Conservation (phyloP, 2,797 vertebrate species). For the Mallotus villosus region DNA sequence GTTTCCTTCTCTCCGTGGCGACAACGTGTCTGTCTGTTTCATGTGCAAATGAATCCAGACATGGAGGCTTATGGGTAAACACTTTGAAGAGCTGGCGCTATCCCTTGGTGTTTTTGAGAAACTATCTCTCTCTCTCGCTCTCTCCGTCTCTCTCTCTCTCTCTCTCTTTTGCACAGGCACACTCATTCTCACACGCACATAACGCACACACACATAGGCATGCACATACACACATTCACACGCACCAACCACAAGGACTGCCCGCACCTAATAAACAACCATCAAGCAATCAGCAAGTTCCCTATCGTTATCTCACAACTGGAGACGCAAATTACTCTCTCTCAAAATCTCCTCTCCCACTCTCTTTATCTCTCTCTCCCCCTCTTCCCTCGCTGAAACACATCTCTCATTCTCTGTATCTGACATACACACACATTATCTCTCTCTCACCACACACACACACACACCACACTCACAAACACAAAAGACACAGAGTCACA, state of each 20-base stretch:
- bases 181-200: background rate
- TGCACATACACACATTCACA: background rate
- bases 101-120: slow-evolving; percentile 36
- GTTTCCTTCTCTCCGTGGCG: too few relatives aligned
- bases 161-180: background rate
- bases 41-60: slow-evolving; percentile 68
- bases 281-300: slow-evolving; percentile 28
- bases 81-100: slow-evolving; percentile 53
- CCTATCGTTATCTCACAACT: slow-evolving; percentile 12
- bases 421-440: background rate
- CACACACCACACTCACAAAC: too few relatives aligned
- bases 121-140: too few relatives aligned
- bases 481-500: background rate
- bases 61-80: slow-evolving; percentile 61
- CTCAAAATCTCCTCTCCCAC: background rate
- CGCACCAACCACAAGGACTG: background rate
- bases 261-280: background rate
- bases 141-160: too few relatives aligned
- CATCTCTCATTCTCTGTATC: slow-evolving; percentile 11
- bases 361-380: background rate
- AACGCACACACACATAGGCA: background rate
- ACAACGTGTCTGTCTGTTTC: slow-evolving; percentile 42
- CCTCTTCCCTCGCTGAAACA: background rate
- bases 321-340: slow-evolving; percentile 41
- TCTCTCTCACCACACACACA: slow-evolving; percentile 21